Conservation (phyloP, 2,113 vertebrate species). For the Callaeas wilsoni region DNA sequence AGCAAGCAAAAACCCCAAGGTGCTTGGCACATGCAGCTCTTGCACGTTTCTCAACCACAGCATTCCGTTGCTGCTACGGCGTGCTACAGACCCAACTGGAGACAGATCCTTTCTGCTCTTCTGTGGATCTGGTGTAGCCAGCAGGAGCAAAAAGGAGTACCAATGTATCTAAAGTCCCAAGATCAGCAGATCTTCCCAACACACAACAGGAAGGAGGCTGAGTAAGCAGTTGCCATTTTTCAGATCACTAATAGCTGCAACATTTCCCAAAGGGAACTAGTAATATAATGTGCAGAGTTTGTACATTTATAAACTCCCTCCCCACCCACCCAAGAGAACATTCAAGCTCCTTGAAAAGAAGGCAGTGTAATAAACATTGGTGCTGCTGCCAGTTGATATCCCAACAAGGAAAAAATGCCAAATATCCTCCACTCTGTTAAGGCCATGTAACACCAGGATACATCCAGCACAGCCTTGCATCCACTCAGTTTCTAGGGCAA, state of each 20-base stretch:
- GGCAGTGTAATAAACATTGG: not conserved
- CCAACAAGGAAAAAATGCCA: not conserved
- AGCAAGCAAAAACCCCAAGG: not conserved
- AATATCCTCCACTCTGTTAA: not conserved
- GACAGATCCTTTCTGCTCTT: not conserved
- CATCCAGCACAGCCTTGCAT: not conserved
- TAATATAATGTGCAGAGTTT: not conserved
- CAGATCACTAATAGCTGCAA: not conserved
- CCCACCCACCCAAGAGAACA: not conserved
- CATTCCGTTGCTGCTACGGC: fast-evolving
- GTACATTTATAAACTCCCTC: not conserved
- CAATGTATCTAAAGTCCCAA: not conserved
- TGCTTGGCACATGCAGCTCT: not conserved
- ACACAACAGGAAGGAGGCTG: not conserved
- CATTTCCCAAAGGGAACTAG: not conserved
- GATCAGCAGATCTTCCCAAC: not conserved
- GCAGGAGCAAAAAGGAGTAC: not conserved
- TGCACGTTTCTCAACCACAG: not conserved
- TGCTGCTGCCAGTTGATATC: not conserved
- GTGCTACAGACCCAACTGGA: not conserved
- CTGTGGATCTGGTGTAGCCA: not conserved
- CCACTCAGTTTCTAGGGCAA: not conserved
- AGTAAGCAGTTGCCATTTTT: not conserved
- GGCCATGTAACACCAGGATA: not conserved
- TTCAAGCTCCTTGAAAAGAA: not conserved